phyloP scores from a whole-genome alignment of 2,797 vertebrate species.

The Halcyon leucocephala region DNA sequence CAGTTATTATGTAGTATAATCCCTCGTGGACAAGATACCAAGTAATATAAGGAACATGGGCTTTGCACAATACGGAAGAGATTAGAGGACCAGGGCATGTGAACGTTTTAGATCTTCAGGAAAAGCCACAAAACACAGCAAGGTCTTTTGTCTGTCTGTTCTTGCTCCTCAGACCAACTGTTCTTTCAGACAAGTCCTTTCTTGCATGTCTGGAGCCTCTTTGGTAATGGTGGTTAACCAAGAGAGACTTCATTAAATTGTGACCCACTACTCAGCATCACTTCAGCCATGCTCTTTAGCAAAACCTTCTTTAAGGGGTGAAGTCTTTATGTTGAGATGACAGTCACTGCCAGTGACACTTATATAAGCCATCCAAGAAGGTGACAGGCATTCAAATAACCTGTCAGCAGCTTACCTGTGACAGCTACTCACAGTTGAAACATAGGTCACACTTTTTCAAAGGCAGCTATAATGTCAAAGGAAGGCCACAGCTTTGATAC shows the following conservation, averaged over 20 bases:
- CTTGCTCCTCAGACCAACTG: background rate
- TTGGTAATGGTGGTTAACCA: background rate
- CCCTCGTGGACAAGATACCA: background rate
- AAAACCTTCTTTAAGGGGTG: background rate
- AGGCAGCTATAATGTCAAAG: background rate
- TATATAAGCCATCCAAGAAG: background rate
- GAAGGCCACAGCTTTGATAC: background rate
- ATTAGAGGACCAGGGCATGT: no score
- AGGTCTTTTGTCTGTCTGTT: background rate
- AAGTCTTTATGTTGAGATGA: background rate
- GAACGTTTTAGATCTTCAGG: background rate
- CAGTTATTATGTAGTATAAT: background rate
- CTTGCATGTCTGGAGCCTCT: background rate
- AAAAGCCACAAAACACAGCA: background rate
- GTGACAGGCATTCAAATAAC: background rate
- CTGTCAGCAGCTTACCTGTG: background rate
- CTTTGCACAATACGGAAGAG: background rate
- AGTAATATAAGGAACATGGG: background rate
- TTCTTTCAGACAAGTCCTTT: background rate
- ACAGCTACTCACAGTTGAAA: background rate
- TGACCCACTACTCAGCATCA: accelerated
- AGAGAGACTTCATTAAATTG: background rate
- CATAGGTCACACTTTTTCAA: background rate
- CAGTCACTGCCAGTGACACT: background rate
- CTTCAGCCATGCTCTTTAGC: background rate